Conservation (phyloP, 2,888 invertebrate species). For the Cantharis rustica region DNA sequence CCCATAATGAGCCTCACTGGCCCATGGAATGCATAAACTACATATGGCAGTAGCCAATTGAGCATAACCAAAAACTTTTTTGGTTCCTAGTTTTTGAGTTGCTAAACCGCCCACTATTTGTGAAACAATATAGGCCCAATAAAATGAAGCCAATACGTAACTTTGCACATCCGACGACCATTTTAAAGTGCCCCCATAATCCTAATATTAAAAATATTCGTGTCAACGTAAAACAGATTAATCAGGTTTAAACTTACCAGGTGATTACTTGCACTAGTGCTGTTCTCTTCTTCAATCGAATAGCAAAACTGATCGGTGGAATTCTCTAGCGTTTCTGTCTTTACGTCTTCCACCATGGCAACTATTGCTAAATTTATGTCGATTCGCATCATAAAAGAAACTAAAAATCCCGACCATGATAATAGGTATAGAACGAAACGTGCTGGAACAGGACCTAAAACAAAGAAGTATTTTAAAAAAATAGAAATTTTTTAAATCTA, state of each 20-base stretch:
- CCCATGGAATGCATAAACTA: constrained; percentile 68
- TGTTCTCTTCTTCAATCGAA: constrained; percentile 36
- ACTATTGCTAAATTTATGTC: constrained; percentile 75
- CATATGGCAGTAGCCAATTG: constrained; percentile 71
- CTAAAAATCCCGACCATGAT: constrained; percentile 74
- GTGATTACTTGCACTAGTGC: neutral
- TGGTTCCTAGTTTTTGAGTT: constrained; percentile 73
- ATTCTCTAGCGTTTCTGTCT: constrained; percentile 37
- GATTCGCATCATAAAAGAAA: constrained; percentile 77
- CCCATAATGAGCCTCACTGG: constrained; percentile 65
- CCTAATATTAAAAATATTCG: constrained; percentile 38
- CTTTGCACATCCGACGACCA: constrained; percentile 70
- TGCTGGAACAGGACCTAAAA: constrained; percentile 63
- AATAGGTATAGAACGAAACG: constrained; percentile 71
- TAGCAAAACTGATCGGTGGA: constrained; percentile 48
- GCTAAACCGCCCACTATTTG: constrained; percentile 72
- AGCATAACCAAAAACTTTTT: constrained; percentile 71
- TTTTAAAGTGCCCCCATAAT: constrained; percentile 63
- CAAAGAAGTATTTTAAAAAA: neutral
- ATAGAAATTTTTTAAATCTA: neutral
- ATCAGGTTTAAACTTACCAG: constrained; percentile 36
- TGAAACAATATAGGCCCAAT: constrained; percentile 75
- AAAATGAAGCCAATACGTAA: constrained; percentile 69
- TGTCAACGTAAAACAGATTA: neutral
- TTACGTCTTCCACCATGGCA: constrained; percentile 63